A percentile compares a stretch with the other conserved stretches of the same genome.
Evolutionary conservation across 2,797 vertebrate species (phyloP).

Genomic region (Zalophus californianus): DNA sequence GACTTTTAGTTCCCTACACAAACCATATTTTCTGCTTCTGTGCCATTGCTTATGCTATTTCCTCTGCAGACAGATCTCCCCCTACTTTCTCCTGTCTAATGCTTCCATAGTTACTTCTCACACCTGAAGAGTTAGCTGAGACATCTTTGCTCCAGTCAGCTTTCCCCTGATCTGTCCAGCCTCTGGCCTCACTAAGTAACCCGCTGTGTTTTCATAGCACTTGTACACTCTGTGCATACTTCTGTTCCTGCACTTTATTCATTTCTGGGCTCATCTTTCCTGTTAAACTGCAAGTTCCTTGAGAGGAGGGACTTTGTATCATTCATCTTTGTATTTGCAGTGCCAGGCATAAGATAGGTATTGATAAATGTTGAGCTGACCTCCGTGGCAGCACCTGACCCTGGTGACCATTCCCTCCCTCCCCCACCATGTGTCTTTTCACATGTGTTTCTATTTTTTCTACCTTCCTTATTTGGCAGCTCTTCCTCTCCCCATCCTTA

Average conservation of each 20-base stretch:
- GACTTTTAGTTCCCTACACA: background rate
- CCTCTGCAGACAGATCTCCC: background rate
- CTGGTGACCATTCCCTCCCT: background rate
- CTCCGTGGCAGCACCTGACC: background rate
- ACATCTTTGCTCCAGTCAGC: background rate
- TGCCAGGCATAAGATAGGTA: background rate
- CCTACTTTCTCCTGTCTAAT: background rate
- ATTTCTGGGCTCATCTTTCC: background rate
- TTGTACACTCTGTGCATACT: background rate
- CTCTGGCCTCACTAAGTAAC: background rate
- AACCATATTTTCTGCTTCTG: background rate
- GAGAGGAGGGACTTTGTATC: background rate
- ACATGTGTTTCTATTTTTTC: background rate
- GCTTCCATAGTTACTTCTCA: background rate
- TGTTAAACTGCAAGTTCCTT: background rate
- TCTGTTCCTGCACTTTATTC: background rate
- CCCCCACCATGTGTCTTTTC: background rate
- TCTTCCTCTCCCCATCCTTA: background rate
- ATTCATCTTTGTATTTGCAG: background rate
- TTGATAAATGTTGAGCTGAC: too few relatives aligned
- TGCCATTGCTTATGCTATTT: background rate
- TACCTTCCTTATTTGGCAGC: background rate
- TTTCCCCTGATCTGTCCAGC: background rate
- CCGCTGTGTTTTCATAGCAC: too few relatives aligned
- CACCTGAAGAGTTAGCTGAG: background rate